Conservation (phyloP, 1,140 invertebrate genomes). For the Pollicipes pollicipes region DNA sequence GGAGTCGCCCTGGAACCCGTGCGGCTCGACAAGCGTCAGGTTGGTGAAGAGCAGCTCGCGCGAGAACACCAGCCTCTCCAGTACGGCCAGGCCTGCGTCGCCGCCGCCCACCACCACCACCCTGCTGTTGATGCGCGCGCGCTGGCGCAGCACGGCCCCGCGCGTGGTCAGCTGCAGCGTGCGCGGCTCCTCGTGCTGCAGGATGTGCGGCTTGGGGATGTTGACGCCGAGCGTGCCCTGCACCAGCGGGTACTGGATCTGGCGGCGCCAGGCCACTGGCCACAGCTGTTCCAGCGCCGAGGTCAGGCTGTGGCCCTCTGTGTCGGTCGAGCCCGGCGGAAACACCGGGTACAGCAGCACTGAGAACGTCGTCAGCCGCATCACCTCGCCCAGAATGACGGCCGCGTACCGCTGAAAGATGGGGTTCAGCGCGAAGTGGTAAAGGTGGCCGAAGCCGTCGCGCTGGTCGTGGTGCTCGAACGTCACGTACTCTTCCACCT, state of each 20-base stretch:
- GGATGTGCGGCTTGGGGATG: background rate
- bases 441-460: background rate
- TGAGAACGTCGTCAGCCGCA: background rate
- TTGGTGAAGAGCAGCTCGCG: background rate
- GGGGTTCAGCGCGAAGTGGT: background rate
- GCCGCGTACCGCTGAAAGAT: background rate
- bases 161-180: background rate
- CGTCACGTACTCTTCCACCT: conserved; percentile 2
- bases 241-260: background rate
- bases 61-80: background rate
- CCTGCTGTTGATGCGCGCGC: background rate
- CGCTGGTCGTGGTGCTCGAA: background rate
- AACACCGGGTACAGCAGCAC: background rate
- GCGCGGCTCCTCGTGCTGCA: background rate
- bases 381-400: background rate
- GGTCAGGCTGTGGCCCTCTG: background rate
- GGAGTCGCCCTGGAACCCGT: background rate
- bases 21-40: background rate
- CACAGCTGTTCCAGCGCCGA: background rate
- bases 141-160: background rate
- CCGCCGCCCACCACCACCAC: background rate
- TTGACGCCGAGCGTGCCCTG: background rate
- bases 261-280: background rate
- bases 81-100: background rate
- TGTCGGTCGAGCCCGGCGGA: background rate